These are phyloP conservation scores for Knipowitschia caucasica DNA, from an alignment of 2,797 vertebrate genomes.

Conservation along the genomic window DNA sequence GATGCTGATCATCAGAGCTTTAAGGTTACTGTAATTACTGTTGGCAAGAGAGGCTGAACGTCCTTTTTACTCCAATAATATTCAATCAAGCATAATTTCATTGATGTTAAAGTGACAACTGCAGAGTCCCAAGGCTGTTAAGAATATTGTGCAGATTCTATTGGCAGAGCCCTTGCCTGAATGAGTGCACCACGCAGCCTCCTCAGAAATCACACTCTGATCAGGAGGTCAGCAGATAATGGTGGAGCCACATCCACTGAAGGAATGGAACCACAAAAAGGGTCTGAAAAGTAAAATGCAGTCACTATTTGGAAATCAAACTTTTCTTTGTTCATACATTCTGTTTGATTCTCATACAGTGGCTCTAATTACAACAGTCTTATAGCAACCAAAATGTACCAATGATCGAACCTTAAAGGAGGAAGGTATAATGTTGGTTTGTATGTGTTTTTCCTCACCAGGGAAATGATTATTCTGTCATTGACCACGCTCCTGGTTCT, in stretches of 20 bases:
- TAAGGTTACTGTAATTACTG: constrained; percentile 56
- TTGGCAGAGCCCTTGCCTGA: constrained; percentile 58
- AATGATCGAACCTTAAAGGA: too few relatives aligned
- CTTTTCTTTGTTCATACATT: too few relatives aligned
- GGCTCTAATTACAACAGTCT: too few relatives aligned
- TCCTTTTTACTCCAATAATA: constrained; percentile 57
- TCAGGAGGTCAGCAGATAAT: constrained; percentile 66
- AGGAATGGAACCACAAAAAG: constrained; percentile 31
- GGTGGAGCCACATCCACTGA: constrained; percentile 54
- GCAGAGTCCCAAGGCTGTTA: constrained; percentile 63
- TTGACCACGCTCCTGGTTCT: too few relatives aligned
- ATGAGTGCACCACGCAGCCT: constrained; percentile 44
- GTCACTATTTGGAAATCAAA: constrained; percentile 8
- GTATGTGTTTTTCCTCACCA: too few relatives aligned
- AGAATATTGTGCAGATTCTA: constrained; percentile 65
- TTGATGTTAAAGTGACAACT: constrained; percentile 67
- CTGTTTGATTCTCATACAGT: too few relatives aligned
- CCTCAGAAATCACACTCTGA: constrained; percentile 57
- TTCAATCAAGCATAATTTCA: constrained; percentile 69
- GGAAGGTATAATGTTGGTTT: too few relatives aligned
- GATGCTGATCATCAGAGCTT: constrained; percentile 33
- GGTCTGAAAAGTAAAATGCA: constrained; percentile 14
- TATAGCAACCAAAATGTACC: too few relatives aligned
- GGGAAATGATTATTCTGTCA: too few relatives aligned
- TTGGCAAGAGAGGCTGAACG: constrained; percentile 60